Conservation (phyloP, 1,140 invertebrate species). For the Drosophila watanabei region DNA sequence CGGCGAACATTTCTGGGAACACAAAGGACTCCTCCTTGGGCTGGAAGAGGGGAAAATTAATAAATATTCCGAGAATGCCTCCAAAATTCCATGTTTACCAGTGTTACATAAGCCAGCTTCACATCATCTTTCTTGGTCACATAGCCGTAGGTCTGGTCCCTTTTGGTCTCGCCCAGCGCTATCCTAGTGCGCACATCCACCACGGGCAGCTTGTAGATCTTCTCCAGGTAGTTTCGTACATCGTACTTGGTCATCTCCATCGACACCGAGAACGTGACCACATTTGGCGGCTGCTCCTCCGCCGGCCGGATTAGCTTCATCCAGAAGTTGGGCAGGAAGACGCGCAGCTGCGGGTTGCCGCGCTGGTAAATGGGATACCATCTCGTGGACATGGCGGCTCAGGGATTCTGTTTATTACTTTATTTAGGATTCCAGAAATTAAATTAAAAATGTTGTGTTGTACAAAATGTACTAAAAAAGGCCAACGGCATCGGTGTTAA, state of each 20-base stretch:
- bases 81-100: conserved; percentile 88
- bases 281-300: conserved; percentile 89
- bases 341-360: conserved; percentile 95
- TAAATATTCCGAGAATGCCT: background rate
- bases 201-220: conserved; percentile 95
- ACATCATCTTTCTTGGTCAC: conserved; percentile 94
- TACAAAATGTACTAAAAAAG: conserved; percentile 34
- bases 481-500: background rate
- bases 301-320: conserved; percentile 93
- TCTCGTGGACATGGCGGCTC: conserved; percentile 74
- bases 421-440: conserved; percentile 33
- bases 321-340: conserved; percentile 97
- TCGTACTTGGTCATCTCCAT: conserved; percentile 95
- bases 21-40: conserved; percentile 87
- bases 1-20: conserved; percentile 87
- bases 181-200: conserved; percentile 91
- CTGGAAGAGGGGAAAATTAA: conserved; percentile 72
- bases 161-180: conserved; percentile 87
- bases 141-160: conserved; percentile 87
- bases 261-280: conserved; percentile 94
- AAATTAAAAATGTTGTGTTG: conserved; percentile 24
- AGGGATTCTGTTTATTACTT: conserved; percentile 12
- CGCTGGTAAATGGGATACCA: conserved; percentile 95
- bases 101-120: conserved; percentile 92
- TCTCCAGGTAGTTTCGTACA: conserved; percentile 96